Conservation (phyloP, 2,797 vertebrate species). For the Eidolon dupreanum region DNA sequence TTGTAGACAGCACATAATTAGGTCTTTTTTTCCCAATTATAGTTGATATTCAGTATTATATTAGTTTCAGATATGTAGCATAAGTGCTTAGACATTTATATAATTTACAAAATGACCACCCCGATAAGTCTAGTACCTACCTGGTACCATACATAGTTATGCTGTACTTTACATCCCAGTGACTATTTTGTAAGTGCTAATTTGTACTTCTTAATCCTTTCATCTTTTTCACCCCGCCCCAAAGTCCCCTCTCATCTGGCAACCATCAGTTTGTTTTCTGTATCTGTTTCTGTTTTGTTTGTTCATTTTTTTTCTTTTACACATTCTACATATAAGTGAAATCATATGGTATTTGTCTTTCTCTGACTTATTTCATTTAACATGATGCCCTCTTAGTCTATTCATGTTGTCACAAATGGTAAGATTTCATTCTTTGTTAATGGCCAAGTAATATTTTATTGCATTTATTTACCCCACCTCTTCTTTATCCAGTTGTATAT, state of each 20-base stretch:
- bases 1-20: neutral
- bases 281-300: neutral
- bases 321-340: neutral
- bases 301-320: neutral
- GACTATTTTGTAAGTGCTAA: neutral
- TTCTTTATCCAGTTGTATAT: neutral
- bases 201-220: neutral
- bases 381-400: neutral
- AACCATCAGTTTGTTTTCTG: neutral
- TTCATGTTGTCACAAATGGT: neutral
- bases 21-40: neutral
- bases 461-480: neutral
- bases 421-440: neutral
- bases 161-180: neutral
- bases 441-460: neutral
- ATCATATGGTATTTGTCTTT: neutral
- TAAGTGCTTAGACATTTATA: neutral
- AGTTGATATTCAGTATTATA: neutral
- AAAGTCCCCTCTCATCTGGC: neutral
- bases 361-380: neutral
- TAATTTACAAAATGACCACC: neutral
- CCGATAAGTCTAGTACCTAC: neutral
- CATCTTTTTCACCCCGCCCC: neutral
- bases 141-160: neutral
- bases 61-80: neutral